Base-by-base conservation (phyloP, 1,140 invertebrate species). In the Varroa destructor region DNA sequence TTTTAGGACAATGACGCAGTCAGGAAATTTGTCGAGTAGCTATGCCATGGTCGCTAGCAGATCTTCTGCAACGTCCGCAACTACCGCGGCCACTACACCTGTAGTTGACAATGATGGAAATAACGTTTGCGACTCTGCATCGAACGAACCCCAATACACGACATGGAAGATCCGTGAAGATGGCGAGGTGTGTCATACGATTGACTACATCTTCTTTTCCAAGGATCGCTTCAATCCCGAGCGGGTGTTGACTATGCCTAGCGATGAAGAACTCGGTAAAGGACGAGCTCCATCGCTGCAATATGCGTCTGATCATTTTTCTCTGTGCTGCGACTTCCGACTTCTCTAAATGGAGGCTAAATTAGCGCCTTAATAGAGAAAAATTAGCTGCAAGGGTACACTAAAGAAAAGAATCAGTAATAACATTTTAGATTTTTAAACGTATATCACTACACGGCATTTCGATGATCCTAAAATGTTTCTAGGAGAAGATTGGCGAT, bases 261-360 rank as follows among this genome's bases (percentile, higher is more conserved):
- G 80, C 0, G 85, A 80, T 54, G 83, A 86, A 10, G 83, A 87
- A 73, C 85, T 90, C 72, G 88, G 88, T 10, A 79, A 82, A 61
- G 81, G 83, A 73, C 80, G 87, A 51, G 83, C 88, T 2, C 88
- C 88, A 10, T 86, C 85, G 43, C 81, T 84, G 71, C 78, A 80
- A 25, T 90, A 89, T 80, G 87, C 88, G 1, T 89, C 87, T 10
- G 88, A 90, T 82, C 88, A 90, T 78, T 86, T 90, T 75, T 88
- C 88, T 0, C 80, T 90, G 36, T 84, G 87, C 25, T 85, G 84
- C 78, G 88, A 90, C 78, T 84, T 89, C 58, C 73, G 72, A 25
- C 72, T 79, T 56, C 64, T 55, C 43, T 43, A 72, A 51, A 8
- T 51, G 46, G 3, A 8, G 46, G 46, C 46, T 3, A 51, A 51